phyloP scores from a whole-genome alignment of 2,113 vertebrate genomes.

The Cranoglanis bouderius region DNA sequence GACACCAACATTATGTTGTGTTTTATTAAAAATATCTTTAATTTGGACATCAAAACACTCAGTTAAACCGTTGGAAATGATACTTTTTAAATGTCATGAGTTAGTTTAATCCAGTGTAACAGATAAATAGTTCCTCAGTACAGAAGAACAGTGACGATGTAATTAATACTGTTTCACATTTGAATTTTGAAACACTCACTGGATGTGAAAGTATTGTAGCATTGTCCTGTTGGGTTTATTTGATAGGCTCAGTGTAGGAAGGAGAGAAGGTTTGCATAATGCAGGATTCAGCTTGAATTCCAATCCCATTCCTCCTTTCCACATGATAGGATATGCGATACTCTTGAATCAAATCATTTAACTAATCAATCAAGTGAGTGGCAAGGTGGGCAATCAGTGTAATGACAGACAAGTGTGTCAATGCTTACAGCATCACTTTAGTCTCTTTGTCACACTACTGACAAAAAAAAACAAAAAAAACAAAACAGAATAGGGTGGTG shows the following conservation, averaged over 20 bases:
- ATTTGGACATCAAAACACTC: slow-evolving; percentile 24
- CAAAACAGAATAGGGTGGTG: neutral
- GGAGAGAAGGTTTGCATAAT: slow-evolving; percentile 41
- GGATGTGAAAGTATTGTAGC: neutral
- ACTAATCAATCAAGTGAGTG: slow-evolving; percentile 19
- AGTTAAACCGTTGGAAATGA: slow-evolving; percentile 12
- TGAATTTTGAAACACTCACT: neutral
- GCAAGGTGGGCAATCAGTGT: neutral
- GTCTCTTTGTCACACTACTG: neutral
- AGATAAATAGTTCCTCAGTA: slow-evolving; percentile 1
- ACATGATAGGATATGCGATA: neutral
- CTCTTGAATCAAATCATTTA: neutral
- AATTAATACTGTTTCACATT: slow-evolving; percentile 2
- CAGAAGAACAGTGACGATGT: slow-evolving; percentile 14
- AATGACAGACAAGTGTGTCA: neutral
- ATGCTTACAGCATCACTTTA: neutral
- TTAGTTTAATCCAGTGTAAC: neutral
- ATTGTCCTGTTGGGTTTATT: neutral
- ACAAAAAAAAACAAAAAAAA: slow-evolving; percentile 3
- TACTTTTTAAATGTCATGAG: neutral
- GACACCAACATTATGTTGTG: neutral
- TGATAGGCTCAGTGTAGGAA: neutral
- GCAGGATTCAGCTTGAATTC: slow-evolving; percentile 20
- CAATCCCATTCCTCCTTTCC: slow-evolving; percentile 6
- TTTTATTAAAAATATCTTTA: slow-evolving; percentile 35